Percentiles rank a stretch among this genome's conserved stretches.
phyloP scores from a whole-genome alignment of 2,113 vertebrate genomes.

The Semnornis frantzii region DNA sequence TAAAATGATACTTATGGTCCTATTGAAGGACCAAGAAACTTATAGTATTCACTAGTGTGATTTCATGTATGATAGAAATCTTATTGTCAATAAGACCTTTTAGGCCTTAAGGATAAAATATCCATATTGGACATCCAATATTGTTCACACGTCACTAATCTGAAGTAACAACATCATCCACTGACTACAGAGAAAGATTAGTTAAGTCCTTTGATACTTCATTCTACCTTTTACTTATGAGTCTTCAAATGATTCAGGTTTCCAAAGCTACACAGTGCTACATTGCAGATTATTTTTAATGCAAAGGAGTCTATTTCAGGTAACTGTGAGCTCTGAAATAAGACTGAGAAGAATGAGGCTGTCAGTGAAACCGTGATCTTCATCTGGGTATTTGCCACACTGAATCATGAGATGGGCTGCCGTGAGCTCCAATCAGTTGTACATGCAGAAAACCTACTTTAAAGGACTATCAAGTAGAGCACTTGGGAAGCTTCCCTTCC shows the following conservation, averaged over 20 bases:
- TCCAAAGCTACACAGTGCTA: neutral
- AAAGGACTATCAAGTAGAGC: neutral
- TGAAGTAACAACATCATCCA: neutral
- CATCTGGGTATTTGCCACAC: neutral
- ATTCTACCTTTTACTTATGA: neutral
- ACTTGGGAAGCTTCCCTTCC: neutral
- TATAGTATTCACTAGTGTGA: neutral
- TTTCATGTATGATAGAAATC: neutral
- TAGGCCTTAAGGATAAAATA: neutral
- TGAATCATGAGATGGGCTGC: neutral
- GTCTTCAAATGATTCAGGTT: neutral
- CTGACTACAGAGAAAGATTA: neutral
- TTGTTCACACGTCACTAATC: neutral
- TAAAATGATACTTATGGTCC: neutral
- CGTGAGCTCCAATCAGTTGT: neutral
- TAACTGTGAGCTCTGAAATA: conserved; percentile 21
- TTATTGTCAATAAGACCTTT: neutral
- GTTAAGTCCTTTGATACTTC: neutral
- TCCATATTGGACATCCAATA: neutral
- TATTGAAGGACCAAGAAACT: neutral
- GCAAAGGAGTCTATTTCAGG: neutral
- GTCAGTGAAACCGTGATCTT: neutral
- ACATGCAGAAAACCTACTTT: neutral
- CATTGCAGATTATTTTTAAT: neutral
- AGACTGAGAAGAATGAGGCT: conserved; percentile 16